Base-by-base conservation (phyloP, 2,797 vertebrate genomes). In the Mus caroli region DNA sequence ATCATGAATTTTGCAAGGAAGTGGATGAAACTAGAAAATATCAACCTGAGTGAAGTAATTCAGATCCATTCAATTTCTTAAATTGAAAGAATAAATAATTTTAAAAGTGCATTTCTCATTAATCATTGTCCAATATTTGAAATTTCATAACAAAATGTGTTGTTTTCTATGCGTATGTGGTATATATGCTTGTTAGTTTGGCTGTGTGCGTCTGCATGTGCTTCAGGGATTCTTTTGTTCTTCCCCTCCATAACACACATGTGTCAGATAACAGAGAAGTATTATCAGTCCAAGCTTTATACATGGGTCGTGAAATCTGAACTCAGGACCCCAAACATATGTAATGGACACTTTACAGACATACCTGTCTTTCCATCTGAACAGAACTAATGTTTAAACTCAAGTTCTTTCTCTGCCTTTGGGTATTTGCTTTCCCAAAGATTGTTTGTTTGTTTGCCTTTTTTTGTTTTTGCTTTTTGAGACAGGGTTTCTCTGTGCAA, bases 81-180 rank as follows among this genome's bases (percentile, higher is more conserved):
- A 93, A 60, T 85, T 85, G 56, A 3, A 80, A 93, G 34, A 94
- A 88, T 69, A 85, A 83, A 37, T 60, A 91, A 89, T 69, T 88
- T 89, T 8, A 26, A 76, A 95, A 9, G 54, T 60, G 12, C 43
- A 17, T 87, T 79, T 60, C 31, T 58, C 58, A 58, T 93, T 90
- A 93, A 64, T 87, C 34, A 79, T 60, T 92, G 6, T 71, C 62
- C 2, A 58, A 43, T 73, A 58, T 88, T 92, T 15, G 6, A 92
- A 69, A 7, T 20, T 92, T 94, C 24, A 26, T 46, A n/a, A 73
- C 19, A 84, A 94, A 90, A 46, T 43, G 52, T 19, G 34, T 75
- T 94, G 4, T 80, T 92, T 88, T 62, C 40, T 37, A 56, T 84
- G 43, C 34, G 52, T 46, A 14, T 40, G 17, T 22, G 60, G 15